Percentiles rank a stretch among this genome's conserved stretches.
These are phyloP conservation scores for Zaprionus tsacasi DNA, from an alignment of 1,140 invertebrate genomes.

Conservation along the genomic window DNA sequence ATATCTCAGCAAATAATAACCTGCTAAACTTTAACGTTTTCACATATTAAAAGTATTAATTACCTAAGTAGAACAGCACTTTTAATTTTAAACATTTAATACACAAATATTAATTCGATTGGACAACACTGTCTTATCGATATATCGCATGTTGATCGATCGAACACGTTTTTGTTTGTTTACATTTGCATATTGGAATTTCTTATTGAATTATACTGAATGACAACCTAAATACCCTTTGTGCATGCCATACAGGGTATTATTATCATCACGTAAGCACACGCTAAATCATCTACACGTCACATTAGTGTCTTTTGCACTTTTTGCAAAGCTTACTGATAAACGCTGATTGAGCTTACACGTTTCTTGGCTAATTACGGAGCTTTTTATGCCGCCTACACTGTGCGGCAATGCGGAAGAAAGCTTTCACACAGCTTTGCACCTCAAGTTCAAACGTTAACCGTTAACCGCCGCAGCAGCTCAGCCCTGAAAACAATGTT, in stretches of 20 bases:
- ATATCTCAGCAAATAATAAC: not conserved
- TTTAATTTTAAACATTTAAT: not conserved
- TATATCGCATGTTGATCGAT: not conserved
- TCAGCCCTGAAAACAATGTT: slow-evolving; percentile 76
- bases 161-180: not conserved
- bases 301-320: not conserved
- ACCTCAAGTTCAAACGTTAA: slow-evolving; percentile 14
- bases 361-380: not conserved
- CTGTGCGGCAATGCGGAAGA: not conserved
- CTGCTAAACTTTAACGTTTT: not conserved
- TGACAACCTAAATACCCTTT: not conserved
- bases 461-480: slow-evolving; percentile 34
- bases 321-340: not conserved
- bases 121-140: not conserved
- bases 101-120: not conserved
- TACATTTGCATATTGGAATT: not conserved
- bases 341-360: not conserved
- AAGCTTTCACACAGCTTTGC: slow-evolving; percentile 44
- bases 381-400: not conserved
- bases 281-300: not conserved
- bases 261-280: not conserved
- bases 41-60: not conserved
- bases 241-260: not conserved
- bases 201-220: not conserved
- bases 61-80: not conserved